Percentiles rank a stretch among this genome's conserved stretches.
Evolutionary conservation across 1,140 invertebrate species (phyloP).

Genomic region (Drosophila setifemur): DNA sequence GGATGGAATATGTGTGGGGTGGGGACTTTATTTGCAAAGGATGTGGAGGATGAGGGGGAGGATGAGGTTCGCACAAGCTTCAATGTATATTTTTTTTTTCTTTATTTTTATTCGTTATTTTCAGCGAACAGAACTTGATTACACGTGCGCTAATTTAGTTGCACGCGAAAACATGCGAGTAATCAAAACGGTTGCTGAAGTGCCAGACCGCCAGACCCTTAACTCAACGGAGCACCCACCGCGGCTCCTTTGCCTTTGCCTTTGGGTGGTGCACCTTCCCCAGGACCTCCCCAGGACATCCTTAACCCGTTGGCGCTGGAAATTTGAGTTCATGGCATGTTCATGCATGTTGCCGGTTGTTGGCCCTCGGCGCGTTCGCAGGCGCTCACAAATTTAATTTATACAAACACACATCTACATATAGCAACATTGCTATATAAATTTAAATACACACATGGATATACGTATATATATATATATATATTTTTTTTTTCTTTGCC

Average conservation of each 20-base stretch:
- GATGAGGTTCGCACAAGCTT: conserved; percentile 22
- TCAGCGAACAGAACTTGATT: conserved; percentile 67
- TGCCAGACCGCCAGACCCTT: conserved; percentile 38
- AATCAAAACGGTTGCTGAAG: conserved; percentile 77
- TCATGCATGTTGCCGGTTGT: conserved; percentile 61
- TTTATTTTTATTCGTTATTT: conserved; percentile 29
- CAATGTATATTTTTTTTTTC: conserved; percentile 33
- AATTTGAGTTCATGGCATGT: conserved; percentile 75
- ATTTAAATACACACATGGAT: conserved; percentile 23
- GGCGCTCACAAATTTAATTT: conserved; percentile 74
- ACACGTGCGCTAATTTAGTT: conserved; percentile 79
- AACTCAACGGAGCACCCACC: conserved; percentile 14
- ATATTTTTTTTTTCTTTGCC: conserved; percentile 23
- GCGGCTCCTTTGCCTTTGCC: conserved; percentile 5
- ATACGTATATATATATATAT: too few relatives aligned
- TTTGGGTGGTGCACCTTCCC: not conserved
- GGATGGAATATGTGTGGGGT: too few relatives aligned
- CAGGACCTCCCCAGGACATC: conserved; percentile 24
- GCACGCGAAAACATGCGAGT: conserved; percentile 78
- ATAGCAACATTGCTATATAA: not conserved
- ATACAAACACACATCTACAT: conserved; percentile 37
- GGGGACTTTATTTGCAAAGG: conserved; percentile 14
- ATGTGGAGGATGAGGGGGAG: conserved; percentile 1
- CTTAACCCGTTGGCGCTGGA: conserved; percentile 68
- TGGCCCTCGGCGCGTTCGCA: conserved; percentile 55